Conservation (phyloP, 2,797 vertebrate genomes). For the Bovichtus variegatus region DNA sequence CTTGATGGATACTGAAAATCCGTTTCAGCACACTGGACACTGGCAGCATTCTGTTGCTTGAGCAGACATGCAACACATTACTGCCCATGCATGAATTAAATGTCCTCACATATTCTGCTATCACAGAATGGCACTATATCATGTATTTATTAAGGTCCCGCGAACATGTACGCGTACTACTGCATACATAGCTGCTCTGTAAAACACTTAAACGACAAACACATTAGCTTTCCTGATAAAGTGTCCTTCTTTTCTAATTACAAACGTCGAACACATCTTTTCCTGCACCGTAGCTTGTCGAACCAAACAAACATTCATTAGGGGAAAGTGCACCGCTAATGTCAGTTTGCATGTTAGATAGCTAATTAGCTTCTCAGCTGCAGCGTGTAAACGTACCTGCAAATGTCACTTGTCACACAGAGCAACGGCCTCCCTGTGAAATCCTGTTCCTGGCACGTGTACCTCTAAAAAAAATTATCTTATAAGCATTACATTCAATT, state of each 20-base stretch:
- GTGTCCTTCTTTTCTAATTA: neutral
- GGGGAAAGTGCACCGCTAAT: neutral
- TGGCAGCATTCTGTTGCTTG: slow-evolving; percentile 44
- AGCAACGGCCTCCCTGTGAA: neutral
- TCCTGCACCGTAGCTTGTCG: neutral
- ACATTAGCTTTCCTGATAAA: neutral
- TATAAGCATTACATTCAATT: neutral
- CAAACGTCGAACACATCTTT: neutral
- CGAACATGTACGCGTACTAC: neutral
- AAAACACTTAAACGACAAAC: neutral
- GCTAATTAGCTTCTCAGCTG: neutral
- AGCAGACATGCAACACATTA: slow-evolving; percentile 34
- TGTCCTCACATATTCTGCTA: slow-evolving; percentile 2
- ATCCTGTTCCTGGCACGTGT: neutral
- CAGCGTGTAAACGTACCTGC: neutral
- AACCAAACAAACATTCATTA: neutral
- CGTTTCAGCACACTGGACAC: slow-evolving; percentile 34
- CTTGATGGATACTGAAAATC: slow-evolving; percentile 37
- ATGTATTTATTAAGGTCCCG: neutral
- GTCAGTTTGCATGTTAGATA: neutral
- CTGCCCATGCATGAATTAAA: slow-evolving; percentile 27
- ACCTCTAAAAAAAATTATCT: neutral
- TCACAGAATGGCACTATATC: neutral
- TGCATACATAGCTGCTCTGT: neutral
- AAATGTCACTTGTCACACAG: neutral